These are phyloP conservation scores for Callosobruchus maculatus DNA, from an alignment of 2,888 invertebrate genomes.

Conservation along the genomic window DNA sequence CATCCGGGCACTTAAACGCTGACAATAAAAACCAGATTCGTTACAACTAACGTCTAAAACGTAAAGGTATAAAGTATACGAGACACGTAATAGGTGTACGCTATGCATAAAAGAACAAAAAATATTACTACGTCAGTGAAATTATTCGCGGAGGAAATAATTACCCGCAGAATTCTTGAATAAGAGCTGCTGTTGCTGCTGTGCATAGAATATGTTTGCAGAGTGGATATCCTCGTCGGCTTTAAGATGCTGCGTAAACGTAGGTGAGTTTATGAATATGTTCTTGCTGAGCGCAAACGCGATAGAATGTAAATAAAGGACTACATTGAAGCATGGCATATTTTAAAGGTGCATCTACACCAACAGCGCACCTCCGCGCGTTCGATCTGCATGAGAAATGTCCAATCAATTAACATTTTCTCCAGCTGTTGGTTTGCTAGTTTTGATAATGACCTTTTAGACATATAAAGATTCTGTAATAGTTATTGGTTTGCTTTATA, in stretches of 20 bases:
- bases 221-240: neutral
- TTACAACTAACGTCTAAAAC: neutral
- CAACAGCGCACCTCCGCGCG: too few relatives aligned
- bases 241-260: neutral
- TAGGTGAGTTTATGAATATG: neutral
- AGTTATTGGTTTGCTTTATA: too few relatives aligned
- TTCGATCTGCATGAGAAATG: too few relatives aligned
- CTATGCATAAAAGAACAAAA: neutral
- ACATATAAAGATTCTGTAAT: too few relatives aligned
- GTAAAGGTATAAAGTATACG: neutral
- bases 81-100: neutral
- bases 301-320: neutral
- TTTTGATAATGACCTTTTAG: too few relatives aligned
- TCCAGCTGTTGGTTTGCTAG: too few relatives aligned
- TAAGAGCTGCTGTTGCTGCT: neutral
- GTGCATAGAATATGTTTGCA: neutral
- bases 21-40: neutral
- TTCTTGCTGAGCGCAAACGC: neutral
- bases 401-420: too few relatives aligned
- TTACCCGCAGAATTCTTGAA: neutral
- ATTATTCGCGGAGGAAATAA: neutral
- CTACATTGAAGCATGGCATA: neutral
- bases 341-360: too few relatives aligned
- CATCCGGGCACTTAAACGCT: neutral
- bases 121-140: neutral